phyloP scores from a whole-genome alignment of 2,113 vertebrate genomes.

The Phocoena sinus region DNA sequence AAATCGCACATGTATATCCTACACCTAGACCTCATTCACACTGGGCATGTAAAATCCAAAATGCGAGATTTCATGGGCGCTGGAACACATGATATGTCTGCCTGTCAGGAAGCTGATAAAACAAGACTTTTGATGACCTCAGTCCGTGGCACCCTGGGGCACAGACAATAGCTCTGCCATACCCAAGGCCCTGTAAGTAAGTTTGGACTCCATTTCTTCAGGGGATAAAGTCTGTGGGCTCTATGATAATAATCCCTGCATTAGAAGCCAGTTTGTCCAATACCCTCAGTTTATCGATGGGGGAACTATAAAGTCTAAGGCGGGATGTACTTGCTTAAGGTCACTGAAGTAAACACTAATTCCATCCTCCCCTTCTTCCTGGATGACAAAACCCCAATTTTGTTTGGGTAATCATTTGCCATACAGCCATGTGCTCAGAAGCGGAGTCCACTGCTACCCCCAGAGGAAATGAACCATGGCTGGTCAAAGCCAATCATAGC shows the following conservation, averaged over 20 bases:
- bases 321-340: background rate
- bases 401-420: background rate
- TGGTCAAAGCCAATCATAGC: background rate
- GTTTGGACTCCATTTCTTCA: background rate
- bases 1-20: background rate
- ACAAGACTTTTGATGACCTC: constrained; percentile 20
- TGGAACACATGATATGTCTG: constrained; percentile 32
- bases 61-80: constrained; percentile 26
- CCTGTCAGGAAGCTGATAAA: constrained; percentile 50
- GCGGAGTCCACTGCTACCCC: background rate
- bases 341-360: background rate
- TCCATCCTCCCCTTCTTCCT: background rate
- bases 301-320: background rate
- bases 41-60: constrained; percentile 61
- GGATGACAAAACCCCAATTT: background rate
- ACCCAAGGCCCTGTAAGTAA: background rate
- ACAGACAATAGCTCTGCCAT: background rate
- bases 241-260: background rate
- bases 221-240: background rate
- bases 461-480: background rate
- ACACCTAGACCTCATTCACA: constrained; percentile 58
- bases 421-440: background rate
- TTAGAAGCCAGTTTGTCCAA: background rate
- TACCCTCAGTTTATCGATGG: background rate
- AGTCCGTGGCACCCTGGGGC: background rate